These are phyloP conservation scores for Drosophila paramelanica DNA, from an alignment of 2,888 invertebrate genomes.

Conservation along the genomic window DNA sequence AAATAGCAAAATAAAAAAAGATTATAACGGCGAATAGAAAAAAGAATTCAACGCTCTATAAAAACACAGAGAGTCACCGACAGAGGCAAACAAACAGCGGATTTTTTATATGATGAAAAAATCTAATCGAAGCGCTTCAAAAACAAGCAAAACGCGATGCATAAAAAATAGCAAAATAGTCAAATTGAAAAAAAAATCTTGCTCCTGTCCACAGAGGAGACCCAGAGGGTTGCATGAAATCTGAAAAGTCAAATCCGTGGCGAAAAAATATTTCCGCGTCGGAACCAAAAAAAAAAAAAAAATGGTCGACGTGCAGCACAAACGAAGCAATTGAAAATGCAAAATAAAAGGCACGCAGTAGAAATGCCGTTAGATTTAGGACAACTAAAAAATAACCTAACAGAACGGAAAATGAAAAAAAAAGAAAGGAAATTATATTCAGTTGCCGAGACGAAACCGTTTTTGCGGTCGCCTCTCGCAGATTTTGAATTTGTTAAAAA, in stretches of 20 bases:
- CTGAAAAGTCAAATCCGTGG: constrained; percentile 65
- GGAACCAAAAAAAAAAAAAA: constrained; percentile 39
- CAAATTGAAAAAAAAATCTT: constrained; percentile 55
- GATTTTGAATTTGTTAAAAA: constrained; percentile 45
- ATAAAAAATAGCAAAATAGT: constrained; percentile 41
- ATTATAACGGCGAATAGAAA: constrained; percentile 13
- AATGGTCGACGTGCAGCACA: constrained; percentile 36
- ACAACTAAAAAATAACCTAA: constrained; percentile 66
- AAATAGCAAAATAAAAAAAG: constrained; percentile 16
- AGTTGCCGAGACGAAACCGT: constrained; percentile 53
- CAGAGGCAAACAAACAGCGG: constrained; percentile 54
- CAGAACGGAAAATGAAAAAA: constrained; percentile 23
- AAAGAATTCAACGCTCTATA: constrained; percentile 35
- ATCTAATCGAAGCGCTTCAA: constrained; percentile 72
- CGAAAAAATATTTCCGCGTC: constrained; percentile 66
- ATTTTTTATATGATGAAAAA: constrained; percentile 60
- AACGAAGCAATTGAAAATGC: constrained; percentile 71
- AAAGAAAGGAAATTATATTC: constrained; percentile 47
- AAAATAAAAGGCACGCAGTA: constrained; percentile 63
- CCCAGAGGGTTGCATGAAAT: constrained; percentile 33
- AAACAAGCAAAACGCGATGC: constrained; percentile 34
- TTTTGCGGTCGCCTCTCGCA: constrained; percentile 67
- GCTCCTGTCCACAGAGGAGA: constrained; percentile 30
- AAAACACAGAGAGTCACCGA: constrained; percentile 39
- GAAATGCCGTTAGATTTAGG: constrained; percentile 72